phyloP scores from a whole-genome alignment of 2,797 vertebrate genomes.

The Bradypodion pumilum region DNA sequence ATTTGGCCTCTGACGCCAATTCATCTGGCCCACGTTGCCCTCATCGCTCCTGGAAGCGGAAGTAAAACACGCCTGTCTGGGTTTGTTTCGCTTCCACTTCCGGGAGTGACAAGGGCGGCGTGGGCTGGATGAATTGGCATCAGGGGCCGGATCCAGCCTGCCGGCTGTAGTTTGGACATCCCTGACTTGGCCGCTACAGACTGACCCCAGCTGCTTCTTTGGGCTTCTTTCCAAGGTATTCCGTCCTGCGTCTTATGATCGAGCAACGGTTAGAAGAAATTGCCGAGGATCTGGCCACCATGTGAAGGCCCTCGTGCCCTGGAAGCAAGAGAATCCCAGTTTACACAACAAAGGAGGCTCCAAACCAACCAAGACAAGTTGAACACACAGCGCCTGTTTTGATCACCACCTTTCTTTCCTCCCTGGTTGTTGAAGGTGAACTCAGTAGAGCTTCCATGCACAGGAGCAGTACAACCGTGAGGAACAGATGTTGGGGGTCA shows the following conservation, averaged over 20 bases:
- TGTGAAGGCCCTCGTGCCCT: constrained; percentile 41
- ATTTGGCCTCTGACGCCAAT: no score
- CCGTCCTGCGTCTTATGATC: constrained; percentile 86
- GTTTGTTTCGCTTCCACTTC: no score
- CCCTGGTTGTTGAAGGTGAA: neutral
- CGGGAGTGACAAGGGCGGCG: no score
- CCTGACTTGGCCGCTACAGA: no score
- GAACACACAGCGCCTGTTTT: fast-evolving
- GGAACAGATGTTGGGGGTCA: no score
- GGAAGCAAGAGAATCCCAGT: fast-evolving
- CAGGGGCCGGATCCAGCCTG: no score
- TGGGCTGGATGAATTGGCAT: no score
- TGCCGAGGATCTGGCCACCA: constrained; percentile 69
- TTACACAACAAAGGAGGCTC: fast-evolving
- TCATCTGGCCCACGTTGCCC: no score
- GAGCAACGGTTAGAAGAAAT: constrained; percentile 89
- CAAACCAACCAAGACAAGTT: fast-evolving
- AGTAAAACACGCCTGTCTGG: no score
- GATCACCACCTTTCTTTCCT: fast-evolving
- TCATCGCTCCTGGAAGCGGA: no score
- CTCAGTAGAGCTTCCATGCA: neutral
- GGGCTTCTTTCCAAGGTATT: constrained; percentile 78
- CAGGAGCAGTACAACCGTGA: neutral
- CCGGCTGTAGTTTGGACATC: no score
- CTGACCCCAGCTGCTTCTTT: neutral